A percentile compares a stretch with the other conserved stretches of the same genome.
These are phyloP conservation scores for Nemurella pictetii DNA, from an alignment of 2,888 invertebrate species.

Conservation along the genomic window DNA sequence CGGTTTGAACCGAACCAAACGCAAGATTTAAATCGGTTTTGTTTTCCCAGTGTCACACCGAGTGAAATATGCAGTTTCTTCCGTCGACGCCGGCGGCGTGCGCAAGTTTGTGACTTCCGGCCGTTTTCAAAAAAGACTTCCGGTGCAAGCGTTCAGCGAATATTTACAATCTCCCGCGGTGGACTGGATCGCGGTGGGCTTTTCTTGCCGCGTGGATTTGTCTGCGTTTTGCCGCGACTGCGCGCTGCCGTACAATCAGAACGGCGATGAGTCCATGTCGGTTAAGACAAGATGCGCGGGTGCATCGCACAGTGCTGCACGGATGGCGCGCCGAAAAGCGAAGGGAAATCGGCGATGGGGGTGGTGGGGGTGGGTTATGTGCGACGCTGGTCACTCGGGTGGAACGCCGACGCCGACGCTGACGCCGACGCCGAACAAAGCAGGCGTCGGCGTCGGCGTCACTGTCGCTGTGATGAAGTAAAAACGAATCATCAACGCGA, in stretches of 20 bases:
- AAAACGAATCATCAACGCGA: neutral
- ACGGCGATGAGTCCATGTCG: neutral
- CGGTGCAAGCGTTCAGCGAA: neutral
- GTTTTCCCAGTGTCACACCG: neutral
- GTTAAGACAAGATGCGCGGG: neutral
- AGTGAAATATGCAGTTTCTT: neutral
- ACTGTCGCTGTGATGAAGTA: neutral
- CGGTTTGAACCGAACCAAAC: neutral
- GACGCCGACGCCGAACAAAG: neutral
- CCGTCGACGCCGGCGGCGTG: neutral
- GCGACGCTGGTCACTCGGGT: neutral
- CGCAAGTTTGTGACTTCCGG: neutral
- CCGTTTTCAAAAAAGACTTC: neutral
- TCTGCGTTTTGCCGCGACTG: neutral
- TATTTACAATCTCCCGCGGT: neutral
- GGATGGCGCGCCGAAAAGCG: neutral
- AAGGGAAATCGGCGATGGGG: neutral
- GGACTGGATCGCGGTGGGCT: neutral
- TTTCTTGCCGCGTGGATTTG: neutral
- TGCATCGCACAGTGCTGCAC: neutral
- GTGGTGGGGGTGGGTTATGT: neutral
- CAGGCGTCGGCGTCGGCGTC: neutral
- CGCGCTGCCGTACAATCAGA: neutral
- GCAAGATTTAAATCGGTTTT: neutral
- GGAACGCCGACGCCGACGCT: neutral